Percentiles rank a stretch among this genome's conserved stretches.
Evolutionary conservation across 92 coral and sea anemone species (phyloP).

Genomic region (Palythoa grandis): DNA sequence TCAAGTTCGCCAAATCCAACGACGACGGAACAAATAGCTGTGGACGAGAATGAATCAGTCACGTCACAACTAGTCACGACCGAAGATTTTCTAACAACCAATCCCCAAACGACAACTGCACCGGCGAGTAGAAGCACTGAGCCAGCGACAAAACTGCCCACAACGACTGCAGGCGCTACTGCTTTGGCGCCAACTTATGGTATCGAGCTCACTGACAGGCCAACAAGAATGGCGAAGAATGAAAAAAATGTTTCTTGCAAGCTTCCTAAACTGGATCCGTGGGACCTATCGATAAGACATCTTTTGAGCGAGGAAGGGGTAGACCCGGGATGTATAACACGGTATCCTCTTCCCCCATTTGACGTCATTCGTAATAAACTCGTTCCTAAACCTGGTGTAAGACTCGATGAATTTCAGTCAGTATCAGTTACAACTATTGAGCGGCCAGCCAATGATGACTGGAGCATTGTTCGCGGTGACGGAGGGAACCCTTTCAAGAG

Average conservation of each 20-base stretch:
- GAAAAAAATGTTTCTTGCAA: constrained; percentile 60
- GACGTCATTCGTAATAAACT: constrained; percentile 71
- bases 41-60: background rate
- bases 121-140: background rate
- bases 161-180: background rate
- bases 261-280: constrained; percentile 80
- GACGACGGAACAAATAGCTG: too few species aligned
- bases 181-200: constrained; percentile 33
- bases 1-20: too few species aligned
- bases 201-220: constrained; percentile 28
- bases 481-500: constrained; percentile 41
- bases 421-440: constrained; percentile 67
- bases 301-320: constrained; percentile 75
- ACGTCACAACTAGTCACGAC: background rate
- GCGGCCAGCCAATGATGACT: constrained; percentile 51
- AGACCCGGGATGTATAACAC: constrained; percentile 70
- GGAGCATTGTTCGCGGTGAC: constrained; percentile 8
- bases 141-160: background rate
- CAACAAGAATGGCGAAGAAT: background rate
- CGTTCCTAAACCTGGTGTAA: constrained; percentile 50
- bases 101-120: background rate
- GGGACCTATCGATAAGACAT: constrained; percentile 78
- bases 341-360: constrained; percentile 63
- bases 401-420: constrained; percentile 18
- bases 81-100: background rate